phyloP scores from a whole-genome alignment of 2,888 invertebrate genomes.

The Hydriomena furcata region DNA sequence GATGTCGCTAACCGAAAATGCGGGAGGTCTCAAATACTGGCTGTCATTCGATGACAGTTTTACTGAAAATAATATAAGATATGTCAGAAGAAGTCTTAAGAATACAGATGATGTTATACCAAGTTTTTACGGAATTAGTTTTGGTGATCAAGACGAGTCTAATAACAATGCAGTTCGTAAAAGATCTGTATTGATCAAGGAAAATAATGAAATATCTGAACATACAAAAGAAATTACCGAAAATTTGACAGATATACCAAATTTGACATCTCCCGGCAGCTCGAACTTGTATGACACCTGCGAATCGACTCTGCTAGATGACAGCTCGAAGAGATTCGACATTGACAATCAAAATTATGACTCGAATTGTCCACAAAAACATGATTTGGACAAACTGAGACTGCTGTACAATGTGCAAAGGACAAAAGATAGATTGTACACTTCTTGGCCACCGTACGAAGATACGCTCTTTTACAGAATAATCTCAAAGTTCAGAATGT shows the following conservation, averaged over 20 bases:
- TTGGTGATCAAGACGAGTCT: constrained; percentile 25
- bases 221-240: constrained; percentile 5
- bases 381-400: constrained; percentile 31
- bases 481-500: constrained; percentile 70
- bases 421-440: constrained; percentile 43
- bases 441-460: constrained; percentile 74
- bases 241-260: constrained; percentile 31
- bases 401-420: constrained; percentile 53
- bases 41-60: constrained; percentile 67
- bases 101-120: constrained; percentile 56
- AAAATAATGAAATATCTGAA: constrained; percentile 6
- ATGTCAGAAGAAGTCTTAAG: constrained; percentile 25
- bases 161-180: constrained; percentile 1
- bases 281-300: constrained; percentile 42
- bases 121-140: constrained; percentile 55
- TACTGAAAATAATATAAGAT: constrained; percentile 35
- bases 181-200: constrained; percentile 22
- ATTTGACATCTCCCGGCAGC: constrained; percentile 40
- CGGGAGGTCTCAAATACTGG: constrained; percentile 75
- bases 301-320: constrained; percentile 17
- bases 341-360: background rate
- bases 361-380: constrained; percentile 1
- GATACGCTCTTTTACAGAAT: constrained; percentile 68
- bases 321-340: background rate
- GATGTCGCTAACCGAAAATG: constrained; percentile 69